Conservation (phyloP, 2,888 invertebrate genomes). For the Rotaria sp. region DNA sequence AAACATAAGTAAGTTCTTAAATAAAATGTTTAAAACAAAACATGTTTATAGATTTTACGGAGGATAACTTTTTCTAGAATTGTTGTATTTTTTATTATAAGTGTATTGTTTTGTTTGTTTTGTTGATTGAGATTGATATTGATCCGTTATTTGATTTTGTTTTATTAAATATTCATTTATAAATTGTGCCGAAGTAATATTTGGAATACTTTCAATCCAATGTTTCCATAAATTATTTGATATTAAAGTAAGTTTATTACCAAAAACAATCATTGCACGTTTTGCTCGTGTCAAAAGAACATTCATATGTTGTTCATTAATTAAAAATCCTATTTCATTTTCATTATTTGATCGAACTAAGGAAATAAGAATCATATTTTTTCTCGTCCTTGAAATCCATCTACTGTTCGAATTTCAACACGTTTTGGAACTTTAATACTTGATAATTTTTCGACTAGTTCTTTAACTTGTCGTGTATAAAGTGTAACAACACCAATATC, state of each 20-base stretch:
- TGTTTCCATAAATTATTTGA: background rate
- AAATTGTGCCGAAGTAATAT: background rate
- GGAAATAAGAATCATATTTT: background rate
- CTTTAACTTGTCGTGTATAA: background rate
- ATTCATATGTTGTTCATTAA: background rate
- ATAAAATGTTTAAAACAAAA: too few relatives aligned
- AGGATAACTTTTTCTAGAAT: too few relatives aligned
- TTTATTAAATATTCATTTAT: background rate
- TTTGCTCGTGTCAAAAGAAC: background rate
- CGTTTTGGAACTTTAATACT: background rate
- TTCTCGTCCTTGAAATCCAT: slow-evolving; percentile 6
- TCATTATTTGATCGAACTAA: background rate
- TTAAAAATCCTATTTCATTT: background rate
- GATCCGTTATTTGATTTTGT: background rate
- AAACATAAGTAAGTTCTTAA: too few relatives aligned
- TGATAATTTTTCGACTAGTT: background rate
- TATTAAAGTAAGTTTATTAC: background rate
- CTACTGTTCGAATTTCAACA: background rate
- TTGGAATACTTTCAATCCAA: background rate
- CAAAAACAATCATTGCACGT: slow-evolving; percentile 10
- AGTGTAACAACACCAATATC: background rate
- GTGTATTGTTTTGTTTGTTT: too few relatives aligned
- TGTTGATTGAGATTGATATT: background rate
- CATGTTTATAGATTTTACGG: too few relatives aligned
- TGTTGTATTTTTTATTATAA: too few relatives aligned